A percentile compares a stretch with the other conserved stretches of the same genome.
Conservation (phyloP, 2,888 invertebrate species). For the Chouioia cunea region DNA sequence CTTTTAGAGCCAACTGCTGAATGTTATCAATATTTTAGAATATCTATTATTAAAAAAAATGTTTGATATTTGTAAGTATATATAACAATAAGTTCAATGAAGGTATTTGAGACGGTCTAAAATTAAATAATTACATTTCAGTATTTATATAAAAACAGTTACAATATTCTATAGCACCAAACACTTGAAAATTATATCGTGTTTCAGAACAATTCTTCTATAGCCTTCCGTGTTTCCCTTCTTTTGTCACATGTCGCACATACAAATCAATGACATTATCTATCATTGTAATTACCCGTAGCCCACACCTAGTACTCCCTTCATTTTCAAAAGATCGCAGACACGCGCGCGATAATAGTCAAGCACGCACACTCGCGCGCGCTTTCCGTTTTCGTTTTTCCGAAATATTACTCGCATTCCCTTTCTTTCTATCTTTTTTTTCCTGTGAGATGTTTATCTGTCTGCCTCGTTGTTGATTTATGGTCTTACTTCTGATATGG, state of each 20-base stretch:
- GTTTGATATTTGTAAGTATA: too few relatives aligned
- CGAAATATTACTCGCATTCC: slow-evolving; percentile 52
- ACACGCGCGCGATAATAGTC: slow-evolving; percentile 49
- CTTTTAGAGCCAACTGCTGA: too few relatives aligned
- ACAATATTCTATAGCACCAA: too few relatives aligned
- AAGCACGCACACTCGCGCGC: slow-evolving; percentile 51
- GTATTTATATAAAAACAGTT: too few relatives aligned
- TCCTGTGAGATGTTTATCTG: slow-evolving; percentile 10
- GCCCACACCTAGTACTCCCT: slow-evolving; percentile 42
- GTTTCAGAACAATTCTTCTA: slow-evolving; percentile 54
- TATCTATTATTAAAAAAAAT: too few relatives aligned
- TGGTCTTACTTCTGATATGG: not conserved
- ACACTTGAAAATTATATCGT: slow-evolving; percentile 45
- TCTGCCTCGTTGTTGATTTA: slow-evolving; percentile 35
- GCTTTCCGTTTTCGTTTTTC: slow-evolving; percentile 41
- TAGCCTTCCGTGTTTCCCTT: slow-evolving; percentile 47
- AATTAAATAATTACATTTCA: too few relatives aligned
- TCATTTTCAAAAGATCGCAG: slow-evolving; percentile 41
- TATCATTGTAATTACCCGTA: slow-evolving; percentile 58
- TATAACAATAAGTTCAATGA: too few relatives aligned
- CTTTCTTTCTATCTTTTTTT: slow-evolving; percentile 24
- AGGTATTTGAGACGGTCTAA: too few relatives aligned
- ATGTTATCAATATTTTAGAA: too few relatives aligned
- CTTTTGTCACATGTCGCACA: slow-evolving; percentile 53
- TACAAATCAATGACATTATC: slow-evolving; percentile 57